Base-by-base conservation (phyloP, 2,113 vertebrate genomes). In the Triplophysa siluroides region DNA sequence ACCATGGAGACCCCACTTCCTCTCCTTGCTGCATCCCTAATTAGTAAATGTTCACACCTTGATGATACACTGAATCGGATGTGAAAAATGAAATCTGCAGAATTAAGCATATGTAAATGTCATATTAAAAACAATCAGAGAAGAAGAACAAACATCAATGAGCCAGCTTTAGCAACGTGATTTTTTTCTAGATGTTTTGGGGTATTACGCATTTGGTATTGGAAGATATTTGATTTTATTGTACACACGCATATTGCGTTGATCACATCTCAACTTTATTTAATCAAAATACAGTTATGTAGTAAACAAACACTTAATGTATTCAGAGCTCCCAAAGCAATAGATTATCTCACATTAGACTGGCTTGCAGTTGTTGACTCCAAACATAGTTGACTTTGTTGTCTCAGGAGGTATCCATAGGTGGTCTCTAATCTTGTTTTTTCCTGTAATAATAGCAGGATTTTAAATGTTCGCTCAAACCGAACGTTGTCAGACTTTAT, bases 41-140 rank as follows among this genome's bases (percentile, higher is more conserved):
- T 73, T 73, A 43, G 21, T 52, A 24, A 24, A 71, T 62, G 67
- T 64, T 64, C 26, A 72, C 78, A 72, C 47, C 13, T 79, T 64
- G 68, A 54, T 8, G 11, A 65, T 54, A 38, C 24, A 65, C 45
- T 21, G 52, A 47, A 63, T 75, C 8, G 26, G 74, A 11, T 54
- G 26, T 7, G 29, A 26, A 54, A 76, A 76, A 76, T 64, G 6
- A 7, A 64, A 76, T 76, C 19, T 38, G 18, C 7, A n/a, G 16
- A 76, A 65, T 64, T n/a, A 50, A 21, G 43, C 6, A 8, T n/a
- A 64, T 50, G 45, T 65, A 65, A 76, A 76, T 63, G 13, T 47
- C 5, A 21, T 24, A 75, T 76, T 65, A 54, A 5, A 65, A 50
- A 76, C 74, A 65, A 65, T 54, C 29, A 50, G 41, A 29, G 58